These are phyloP conservation scores for Zophobas atratus DNA, from an alignment of 1,140 invertebrate genomes.

Conservation along the genomic window DNA sequence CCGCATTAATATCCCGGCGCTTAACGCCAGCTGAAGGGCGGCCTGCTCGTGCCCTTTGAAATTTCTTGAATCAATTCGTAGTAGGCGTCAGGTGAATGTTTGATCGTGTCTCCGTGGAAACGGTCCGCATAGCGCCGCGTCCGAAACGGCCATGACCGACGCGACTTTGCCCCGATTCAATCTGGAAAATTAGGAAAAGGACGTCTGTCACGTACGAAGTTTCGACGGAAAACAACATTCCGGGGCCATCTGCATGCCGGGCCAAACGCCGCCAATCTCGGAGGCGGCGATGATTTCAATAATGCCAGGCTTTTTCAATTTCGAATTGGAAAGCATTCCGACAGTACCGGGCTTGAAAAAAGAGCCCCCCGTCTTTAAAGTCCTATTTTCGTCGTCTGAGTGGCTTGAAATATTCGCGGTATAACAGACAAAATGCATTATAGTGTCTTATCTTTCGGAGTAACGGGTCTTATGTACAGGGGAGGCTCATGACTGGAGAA, in stretches of 20 bases:
- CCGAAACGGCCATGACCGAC: slow-evolving; percentile 33
- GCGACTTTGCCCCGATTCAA: slow-evolving; percentile 33
- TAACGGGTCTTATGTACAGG: too few species aligned
- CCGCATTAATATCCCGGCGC: slow-evolving; percentile 11
- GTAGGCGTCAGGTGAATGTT: slow-evolving; percentile 16
- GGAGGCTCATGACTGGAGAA: too few species aligned
- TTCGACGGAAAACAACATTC: slow-evolving; percentile 39
- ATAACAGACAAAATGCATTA: too few species aligned
- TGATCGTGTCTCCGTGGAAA: slow-evolving; percentile 38
- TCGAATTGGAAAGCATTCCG: neutral
- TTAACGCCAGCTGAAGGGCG: slow-evolving; percentile 14
- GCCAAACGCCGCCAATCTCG: slow-evolving; percentile 24
- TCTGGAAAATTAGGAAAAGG: slow-evolving; percentile 40
- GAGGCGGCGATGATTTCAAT: slow-evolving; percentile 35
- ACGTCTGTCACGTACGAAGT: slow-evolving; percentile 34
- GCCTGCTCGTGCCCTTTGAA: neutral
- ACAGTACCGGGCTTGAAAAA: neutral
- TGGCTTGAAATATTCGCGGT: too few species aligned
- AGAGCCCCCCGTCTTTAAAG: neutral
- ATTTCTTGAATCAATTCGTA: slow-evolving; percentile 35
- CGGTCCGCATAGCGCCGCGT: slow-evolving; percentile 4
- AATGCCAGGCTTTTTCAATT: slow-evolving; percentile 26
- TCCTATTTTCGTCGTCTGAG: too few species aligned
- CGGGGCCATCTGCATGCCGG: slow-evolving; percentile 30
- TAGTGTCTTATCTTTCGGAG: too few species aligned